Evolutionary conservation across 2,888 invertebrate genomes (phyloP), one percentile per base, ranked within the genome.

Genomic region (Melikaiella ostensackeni): DNA sequence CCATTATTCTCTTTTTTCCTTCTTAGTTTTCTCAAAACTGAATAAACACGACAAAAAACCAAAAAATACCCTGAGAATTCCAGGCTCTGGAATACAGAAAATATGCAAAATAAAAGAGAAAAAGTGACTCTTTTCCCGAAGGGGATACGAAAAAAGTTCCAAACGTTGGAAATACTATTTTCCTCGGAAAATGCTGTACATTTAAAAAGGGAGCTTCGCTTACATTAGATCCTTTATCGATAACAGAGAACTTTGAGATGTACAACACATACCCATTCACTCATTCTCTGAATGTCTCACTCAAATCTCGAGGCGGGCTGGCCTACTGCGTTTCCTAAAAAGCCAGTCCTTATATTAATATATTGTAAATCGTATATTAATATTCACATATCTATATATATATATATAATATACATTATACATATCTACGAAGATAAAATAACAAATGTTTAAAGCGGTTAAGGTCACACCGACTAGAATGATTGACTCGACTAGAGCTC

Each of bases 401-500:
- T 50, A 42, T 70, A 42, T 55, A 55, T 55, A 57, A 57, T 57
- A 57, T 57, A 57, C 21, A 21, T 11, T 57, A 50, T 50, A 42
- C 64, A 66, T 24, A 50, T 70, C 70, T 70, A 70, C 30, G 50
- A 21, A 76, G 64, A 70, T 64, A 74, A 74, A 64, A 42, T 42
- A 64, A 64, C 21, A 27, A 62, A 30, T 70, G 35, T 70, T 24
- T 24, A 42, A 70, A 75, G 70, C 63, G 38, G 55, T 42, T 77
- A 70, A 30, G 33, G 75, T 16, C 30, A 79, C 80, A 81, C 82
- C 84, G 91, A 91, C 91, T 91, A 90, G 91, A 91, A 86, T 83
- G 81, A 86, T 80, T 83, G 78, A 86, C 85, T 82, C 82, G 91
- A 91, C 91, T 91, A 91, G 91, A 90, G 85, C 84, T 85, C 82